Evolutionary conservation across 2,888 invertebrate species (phyloP).

Genomic region (Galeruca laticollis): DNA sequence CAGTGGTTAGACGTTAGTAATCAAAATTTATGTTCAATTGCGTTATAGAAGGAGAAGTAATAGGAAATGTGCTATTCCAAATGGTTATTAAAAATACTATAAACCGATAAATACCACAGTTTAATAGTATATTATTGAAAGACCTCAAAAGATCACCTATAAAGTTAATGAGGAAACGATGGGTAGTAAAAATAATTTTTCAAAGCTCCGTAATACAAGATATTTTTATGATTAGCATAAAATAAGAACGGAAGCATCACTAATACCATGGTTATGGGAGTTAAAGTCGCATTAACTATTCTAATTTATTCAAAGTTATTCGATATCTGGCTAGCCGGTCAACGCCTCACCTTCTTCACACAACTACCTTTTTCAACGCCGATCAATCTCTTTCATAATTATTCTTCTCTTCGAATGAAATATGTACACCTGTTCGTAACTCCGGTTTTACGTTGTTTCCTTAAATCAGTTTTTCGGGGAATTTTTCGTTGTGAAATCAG

Average conservation of each 20-base stretch:
- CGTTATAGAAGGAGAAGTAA: no score
- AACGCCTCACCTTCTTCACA: conserved; percentile 54
- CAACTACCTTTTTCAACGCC: conserved; percentile 54
- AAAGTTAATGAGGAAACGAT: no score
- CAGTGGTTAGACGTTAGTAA: no score
- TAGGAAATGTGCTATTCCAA: no score
- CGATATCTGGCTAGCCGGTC: conserved; percentile 55
- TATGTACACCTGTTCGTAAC: conserved; percentile 9
- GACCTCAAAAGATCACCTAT: no score
- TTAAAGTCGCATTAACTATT: conserved; percentile 55
- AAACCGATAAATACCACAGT: no score
- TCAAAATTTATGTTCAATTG: no score
- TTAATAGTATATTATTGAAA: no score
- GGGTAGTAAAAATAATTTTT: neutral
- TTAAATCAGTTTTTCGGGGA: neutral
- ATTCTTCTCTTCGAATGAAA: conserved; percentile 9
- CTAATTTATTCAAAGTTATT: conserved; percentile 60
- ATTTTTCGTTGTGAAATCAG: neutral
- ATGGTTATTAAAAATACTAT: no score
- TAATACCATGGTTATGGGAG: conserved; percentile 51
- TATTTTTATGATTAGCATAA: conserved; percentile 35
- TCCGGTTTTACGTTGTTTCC: neutral
- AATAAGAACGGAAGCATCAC: conserved; percentile 52
- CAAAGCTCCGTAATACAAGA: conserved; percentile 17
- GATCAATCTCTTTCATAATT: conserved; percentile 50